Conservation (phyloP, 2,888 invertebrate species). For the Lumbricus terrestris region DNA sequence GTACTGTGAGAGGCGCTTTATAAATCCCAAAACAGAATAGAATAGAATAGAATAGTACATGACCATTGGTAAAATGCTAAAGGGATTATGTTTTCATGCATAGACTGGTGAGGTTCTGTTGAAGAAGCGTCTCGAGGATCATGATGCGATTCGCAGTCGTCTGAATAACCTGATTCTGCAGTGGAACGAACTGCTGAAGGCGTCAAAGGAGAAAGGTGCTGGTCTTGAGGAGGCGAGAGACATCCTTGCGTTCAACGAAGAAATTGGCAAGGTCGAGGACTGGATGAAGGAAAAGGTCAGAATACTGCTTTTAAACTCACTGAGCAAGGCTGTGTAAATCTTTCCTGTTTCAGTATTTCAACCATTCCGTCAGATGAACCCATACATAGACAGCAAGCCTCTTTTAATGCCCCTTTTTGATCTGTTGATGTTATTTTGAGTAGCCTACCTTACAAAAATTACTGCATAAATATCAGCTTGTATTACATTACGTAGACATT, state of each 20-base stretch:
- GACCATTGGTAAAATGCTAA: too few species aligned
- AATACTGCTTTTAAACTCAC: background rate
- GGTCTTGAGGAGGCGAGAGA: conserved; percentile 97
- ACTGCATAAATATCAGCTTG: background rate
- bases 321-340: background rate
- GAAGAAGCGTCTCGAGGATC: conserved; percentile 72
- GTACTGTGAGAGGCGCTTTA: too few species aligned
- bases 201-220: conserved; percentile 70
- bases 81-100: background rate
- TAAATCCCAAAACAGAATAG: too few species aligned
- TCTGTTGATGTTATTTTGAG: background rate
- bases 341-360: background rate
- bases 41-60: too few species aligned
- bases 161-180: conserved; percentile 71
- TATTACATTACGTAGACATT: background rate
- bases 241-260: conserved; percentile 92
- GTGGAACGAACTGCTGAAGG: conserved; percentile 77
- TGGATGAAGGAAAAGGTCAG: conserved; percentile 94
- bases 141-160: conserved; percentile 68
- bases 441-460: background rate
- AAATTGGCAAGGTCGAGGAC: conserved; percentile 88
- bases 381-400: background rate
- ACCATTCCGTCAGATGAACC: background rate
- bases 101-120: conserved; percentile 69
- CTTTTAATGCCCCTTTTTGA: background rate